A percentile compares a stretch with the other conserved stretches of the same genome.
phyloP scores from a whole-genome alignment of 2,113 vertebrate genomes.

The Stegastes partitus region DNA sequence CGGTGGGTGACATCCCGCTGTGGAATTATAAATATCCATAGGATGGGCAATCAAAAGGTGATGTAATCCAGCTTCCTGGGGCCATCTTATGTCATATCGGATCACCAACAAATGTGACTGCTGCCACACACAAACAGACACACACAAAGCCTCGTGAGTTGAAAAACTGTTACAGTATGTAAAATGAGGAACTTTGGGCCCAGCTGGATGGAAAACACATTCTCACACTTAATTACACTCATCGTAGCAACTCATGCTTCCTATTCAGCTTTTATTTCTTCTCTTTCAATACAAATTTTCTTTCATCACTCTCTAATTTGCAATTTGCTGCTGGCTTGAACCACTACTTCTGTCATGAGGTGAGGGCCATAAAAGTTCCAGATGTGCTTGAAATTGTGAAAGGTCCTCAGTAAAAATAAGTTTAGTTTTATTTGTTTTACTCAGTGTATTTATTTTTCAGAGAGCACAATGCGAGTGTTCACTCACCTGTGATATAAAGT shows the following conservation, averaged over 20 bases:
- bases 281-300: not conserved
- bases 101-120: slow-evolving; percentile 1
- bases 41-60: slow-evolving; percentile 24
- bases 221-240: slow-evolving; percentile 44
- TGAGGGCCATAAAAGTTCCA: slow-evolving; percentile 1
- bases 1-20: slow-evolving; percentile 12
- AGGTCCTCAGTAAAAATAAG: too few species aligned
- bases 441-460: not conserved
- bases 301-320: not conserved
- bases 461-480: not conserved
- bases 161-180: slow-evolving; percentile 9
- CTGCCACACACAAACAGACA: slow-evolving; percentile 6
- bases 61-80: slow-evolving; percentile 33
- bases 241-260: slow-evolving; percentile 26
- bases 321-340: not conserved
- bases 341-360: not conserved
- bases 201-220: slow-evolving; percentile 43
- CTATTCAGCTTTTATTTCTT: not conserved
- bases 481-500: too few species aligned
- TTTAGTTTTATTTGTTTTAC: not conserved
- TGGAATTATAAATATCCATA: slow-evolving; percentile 45
- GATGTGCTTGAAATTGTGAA: not conserved
- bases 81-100: slow-evolving; percentile 37
- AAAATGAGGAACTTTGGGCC: slow-evolving; percentile 20
- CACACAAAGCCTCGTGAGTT: slow-evolving; percentile 1